Evolutionary conservation across 2,113 vertebrate species (phyloP), one percentile per base, ranked within the genome.

Genomic region (Alces alces): DNA sequence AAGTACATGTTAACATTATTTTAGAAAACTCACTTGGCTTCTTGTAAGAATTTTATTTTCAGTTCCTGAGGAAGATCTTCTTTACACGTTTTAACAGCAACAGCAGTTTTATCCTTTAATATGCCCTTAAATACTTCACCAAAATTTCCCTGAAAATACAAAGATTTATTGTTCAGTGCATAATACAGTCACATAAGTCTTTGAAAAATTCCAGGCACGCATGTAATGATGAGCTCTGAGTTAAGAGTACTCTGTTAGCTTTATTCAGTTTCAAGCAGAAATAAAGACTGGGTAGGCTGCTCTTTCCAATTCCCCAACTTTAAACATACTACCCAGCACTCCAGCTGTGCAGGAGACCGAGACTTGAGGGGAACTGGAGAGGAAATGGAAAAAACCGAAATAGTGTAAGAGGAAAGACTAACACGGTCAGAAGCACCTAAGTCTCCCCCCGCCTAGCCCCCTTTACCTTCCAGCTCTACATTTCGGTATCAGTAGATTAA

Each of bases 41-140:
- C 99, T 89, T 99, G 99, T 90, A 99, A 99, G 98, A 99, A 99
- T 97, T 99, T 99, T 98, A 99, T 99, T 99, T 99, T 99, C 97
- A 99, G 97, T 97, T 99, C 99, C 97, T 99, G 99, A 96, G 99
- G 99, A 98, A 99, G 99, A 98, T 99, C 99, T 99, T 99, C 99
- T 99, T 99, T 99, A 98, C 99, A 99, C 0, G 99, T 99, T 99
- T 99, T 99, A 91, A 99, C 99, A 55, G 99, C 99, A 54, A 99
- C 99, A 0, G 99, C 98, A 39, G 98, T 99, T 98, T 99, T 99
- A 98, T 99, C 99, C 60, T 99, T 99, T 96, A 99, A 98, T 2
- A 99, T 99, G 95, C 99, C 99, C 96, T 99, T 99, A 97, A 99
- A 99, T 6, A 99, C 99, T 98, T 99, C 99, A 33, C 99, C 99